These are phyloP conservation scores for Fistularia commersonii DNA, from an alignment of 2,797 vertebrate species.

Conservation along the genomic window DNA sequence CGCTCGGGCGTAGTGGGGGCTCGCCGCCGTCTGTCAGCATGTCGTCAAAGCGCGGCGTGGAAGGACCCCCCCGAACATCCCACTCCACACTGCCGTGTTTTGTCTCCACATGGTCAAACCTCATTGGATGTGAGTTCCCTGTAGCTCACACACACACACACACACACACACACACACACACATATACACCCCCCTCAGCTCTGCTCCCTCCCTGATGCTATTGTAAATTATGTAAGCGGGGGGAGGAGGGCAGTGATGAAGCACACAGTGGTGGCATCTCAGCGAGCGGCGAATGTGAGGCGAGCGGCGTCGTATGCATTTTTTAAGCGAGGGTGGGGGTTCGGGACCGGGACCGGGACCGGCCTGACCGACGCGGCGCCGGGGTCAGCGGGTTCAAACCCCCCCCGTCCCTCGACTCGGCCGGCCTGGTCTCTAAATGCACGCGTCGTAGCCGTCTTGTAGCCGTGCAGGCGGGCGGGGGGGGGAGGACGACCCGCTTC, in stretches of 20 bases:
- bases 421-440: conserved; percentile 59
- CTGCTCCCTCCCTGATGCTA: conserved; percentile 38
- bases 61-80: conserved; percentile 37
- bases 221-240: conserved; percentile 78
- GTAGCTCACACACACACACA: conserved; percentile 18
- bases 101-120: conserved; percentile 61
- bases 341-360: too few species aligned
- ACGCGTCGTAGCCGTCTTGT: conserved; percentile 64
- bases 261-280: conserved; percentile 58
- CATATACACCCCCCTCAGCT: neutral
- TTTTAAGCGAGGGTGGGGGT: conserved; percentile 62
- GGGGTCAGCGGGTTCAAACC: conserved; percentile 61
- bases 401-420: conserved; percentile 56
- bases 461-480: too few species aligned
- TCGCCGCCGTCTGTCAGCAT: conserved; percentile 56
- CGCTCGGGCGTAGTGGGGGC: conserved; percentile 50
- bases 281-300: conserved; percentile 36
- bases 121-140: conserved; percentile 62
- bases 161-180: neutral
- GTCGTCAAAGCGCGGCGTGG: conserved; percentile 63
- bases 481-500: conserved; percentile 50
- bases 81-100: conserved; percentile 40
- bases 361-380: conserved; percentile 54
- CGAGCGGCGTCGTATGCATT: conserved; percentile 58
- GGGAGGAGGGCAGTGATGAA: conserved; percentile 43